Conservation (phyloP, 2,113 vertebrate species). For the Hyperopisus bebe region DNA sequence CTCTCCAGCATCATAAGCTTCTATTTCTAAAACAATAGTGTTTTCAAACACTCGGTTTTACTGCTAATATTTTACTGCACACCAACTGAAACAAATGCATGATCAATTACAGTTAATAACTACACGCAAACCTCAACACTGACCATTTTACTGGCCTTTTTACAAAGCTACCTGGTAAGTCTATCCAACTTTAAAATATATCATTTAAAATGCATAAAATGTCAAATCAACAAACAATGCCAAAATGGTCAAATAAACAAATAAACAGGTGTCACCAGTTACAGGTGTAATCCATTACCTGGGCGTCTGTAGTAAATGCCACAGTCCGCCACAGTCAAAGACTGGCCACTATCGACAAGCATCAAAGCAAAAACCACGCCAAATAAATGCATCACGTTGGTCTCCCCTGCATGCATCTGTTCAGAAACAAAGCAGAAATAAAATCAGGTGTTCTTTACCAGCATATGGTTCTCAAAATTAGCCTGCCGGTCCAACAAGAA, state of each 20-base stretch:
- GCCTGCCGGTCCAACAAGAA: background rate
- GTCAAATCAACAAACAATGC: background rate
- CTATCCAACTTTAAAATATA: background rate
- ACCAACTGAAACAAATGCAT: background rate
- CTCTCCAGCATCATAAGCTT: background rate
- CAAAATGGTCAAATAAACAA: background rate
- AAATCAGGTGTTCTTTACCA: slow-evolving; percentile 16
- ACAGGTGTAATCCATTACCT: slow-evolving; percentile 30
- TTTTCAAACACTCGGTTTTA: background rate
- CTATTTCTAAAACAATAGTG: background rate
- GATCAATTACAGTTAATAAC: background rate
- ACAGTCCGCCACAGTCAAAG: slow-evolving; percentile 38
- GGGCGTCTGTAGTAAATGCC: slow-evolving; percentile 40
- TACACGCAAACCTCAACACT: background rate
- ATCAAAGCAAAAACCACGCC: slow-evolving; percentile 40
- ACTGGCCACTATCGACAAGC: slow-evolving; percentile 41
- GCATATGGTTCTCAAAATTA: background rate
- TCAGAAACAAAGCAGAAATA: slow-evolving; percentile 21
- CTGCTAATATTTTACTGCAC: background rate
- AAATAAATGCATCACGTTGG: slow-evolving; percentile 45
- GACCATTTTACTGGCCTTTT: background rate
- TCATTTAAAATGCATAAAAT: background rate
- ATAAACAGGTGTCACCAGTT: background rate
- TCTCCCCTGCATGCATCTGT: slow-evolving; percentile 33
- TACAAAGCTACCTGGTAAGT: background rate